Evolutionary conservation across 2,797 vertebrate species (phyloP), one percentile per base, ranked within the genome.

Genomic region (Coregonus sp.): DNA sequence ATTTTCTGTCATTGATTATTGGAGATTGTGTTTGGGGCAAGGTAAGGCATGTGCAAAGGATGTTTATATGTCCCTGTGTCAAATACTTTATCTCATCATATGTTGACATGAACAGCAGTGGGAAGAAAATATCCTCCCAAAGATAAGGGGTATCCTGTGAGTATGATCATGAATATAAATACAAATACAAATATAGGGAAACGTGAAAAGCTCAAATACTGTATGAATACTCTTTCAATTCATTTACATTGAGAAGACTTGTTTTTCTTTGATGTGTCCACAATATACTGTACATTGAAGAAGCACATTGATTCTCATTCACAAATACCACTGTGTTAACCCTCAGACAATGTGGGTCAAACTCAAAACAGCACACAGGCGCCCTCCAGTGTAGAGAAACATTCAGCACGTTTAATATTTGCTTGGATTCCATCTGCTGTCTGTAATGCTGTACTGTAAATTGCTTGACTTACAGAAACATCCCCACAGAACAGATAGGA

Each of bases 361-460:
- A 9, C 40, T 72, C 0, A 40, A 68, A 31, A 63, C 1, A 68
- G 50, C 56, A 68, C 89, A 88, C 78, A 73, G 86, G 91, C 83
- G 75, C 92, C 92, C 89, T 85, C 94, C 83, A 84, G 91, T 92
- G 94, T 69, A 40, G 7, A 54, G 70, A 11, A 56, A 56, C 20
- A 40, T 40, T 40, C 5, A 25, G 1, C 54, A 25, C 5, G n/a
- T 15, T 35, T 7, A 54, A 29, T 11, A 52, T 70, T 0, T 25
- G 7, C 18, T 47, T 5, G 2, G 35, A 37, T 15, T 14, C 31
- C 33, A 70, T 47, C n/a, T 29, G 69, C 69, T 70, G 37, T 51
- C 12, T 18, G 4, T 59, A 61, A 9, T 18, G 4, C 56, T 20
- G 56, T 20, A 61, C 52, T 5, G 52, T 56, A 18, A 29, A 40